Evolutionary conservation across 2,113 vertebrate species (phyloP), one percentile per base, ranked within the genome.

Genomic region (Ageneiosus marmoratus): DNA sequence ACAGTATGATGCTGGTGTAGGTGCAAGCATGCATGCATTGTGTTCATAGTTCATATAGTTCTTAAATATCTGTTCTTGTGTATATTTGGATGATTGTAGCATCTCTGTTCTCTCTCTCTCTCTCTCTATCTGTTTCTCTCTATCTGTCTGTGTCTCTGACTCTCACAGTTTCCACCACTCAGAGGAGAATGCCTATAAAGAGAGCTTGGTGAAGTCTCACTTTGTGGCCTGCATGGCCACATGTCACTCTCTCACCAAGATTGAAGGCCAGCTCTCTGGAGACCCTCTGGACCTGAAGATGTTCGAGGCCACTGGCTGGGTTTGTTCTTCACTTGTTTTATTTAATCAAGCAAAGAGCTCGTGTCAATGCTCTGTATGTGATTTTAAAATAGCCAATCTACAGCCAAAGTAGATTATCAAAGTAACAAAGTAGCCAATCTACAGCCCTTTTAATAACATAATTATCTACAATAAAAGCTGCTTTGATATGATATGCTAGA

Each of bases 171-270:
- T 99, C 91, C 94, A 95, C 87, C 91, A 92, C 87, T 95, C 96
- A 65, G 97, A 99, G 89, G 95, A 95, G 89, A 96, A 92, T 22
- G 92, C 95, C 83, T 96, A 95, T 89, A 96, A 93, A 81, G 95
- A 97, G 86, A 93, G 89, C 87, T 92, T 98, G 88, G 95, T 98
- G 81, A 98, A 95, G 90, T 96, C 97, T 27, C 95, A 95, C 85
- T 99, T 99, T 92, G 95, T 99, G 84, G 96, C 97, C 81, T 98
- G 97, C 89, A 99, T 99, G 98, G 98, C 97, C 89, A 95, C 96
- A 72, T 99, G 98, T 91, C 98, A 99, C 91, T 97, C 97, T n/a
- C 97, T 99, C 58, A 99, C 98, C 79, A 99, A 97, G 94, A 98
- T 99, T 83, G 96, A 97, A 84, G 98, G 97, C 32, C 92, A 96